Evolutionary conservation across 1,140 invertebrate species (phyloP).

Genomic region (Acromyrmex heyeri): DNA sequence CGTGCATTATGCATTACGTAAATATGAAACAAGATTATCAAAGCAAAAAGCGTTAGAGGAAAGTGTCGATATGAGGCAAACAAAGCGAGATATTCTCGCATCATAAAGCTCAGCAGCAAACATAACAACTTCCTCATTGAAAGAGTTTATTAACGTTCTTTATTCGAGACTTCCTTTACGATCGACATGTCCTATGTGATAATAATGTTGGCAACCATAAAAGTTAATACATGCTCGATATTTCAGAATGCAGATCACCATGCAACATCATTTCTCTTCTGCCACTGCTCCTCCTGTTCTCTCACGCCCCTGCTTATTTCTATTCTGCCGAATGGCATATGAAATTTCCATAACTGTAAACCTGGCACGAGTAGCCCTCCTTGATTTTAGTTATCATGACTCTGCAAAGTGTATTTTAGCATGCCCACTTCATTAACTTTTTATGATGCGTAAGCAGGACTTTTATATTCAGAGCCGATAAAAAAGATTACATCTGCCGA

Average conservation of each 20-base stretch:
- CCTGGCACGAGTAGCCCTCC: neutral
- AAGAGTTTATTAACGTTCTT: constrained; percentile 79
- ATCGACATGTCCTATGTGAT: constrained; percentile 67
- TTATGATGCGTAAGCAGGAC: constrained; percentile 45
- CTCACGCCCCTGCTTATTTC: constrained; percentile 12
- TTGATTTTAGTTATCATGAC: constrained; percentile 52
- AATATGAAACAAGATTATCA: constrained; percentile 3
- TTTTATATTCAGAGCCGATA: constrained; percentile 14
- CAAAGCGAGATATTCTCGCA: constrained; percentile 24
- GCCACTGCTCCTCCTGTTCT: neutral
- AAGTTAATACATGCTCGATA: constrained; percentile 76
- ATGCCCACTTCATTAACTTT: constrained; percentile 57
- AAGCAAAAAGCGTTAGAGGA: neutral
- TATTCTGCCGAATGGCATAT: constrained; percentile 50
- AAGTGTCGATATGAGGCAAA: neutral
- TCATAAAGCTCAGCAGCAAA: constrained; percentile 72
- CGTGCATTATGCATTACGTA: neutral
- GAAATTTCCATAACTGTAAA: constrained; percentile 62
- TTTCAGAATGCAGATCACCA: constrained; percentile 51
- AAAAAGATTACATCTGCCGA: constrained; percentile 26
- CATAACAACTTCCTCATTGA: constrained; percentile 80
- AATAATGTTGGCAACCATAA: constrained; percentile 75
- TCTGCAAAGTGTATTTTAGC: constrained; percentile 45
- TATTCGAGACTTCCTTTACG: constrained; percentile 73
- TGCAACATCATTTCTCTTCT: constrained; percentile 1